phyloP scores from a whole-genome alignment of 2,797 vertebrate genomes.

The Xiphophorus birchmanni region DNA sequence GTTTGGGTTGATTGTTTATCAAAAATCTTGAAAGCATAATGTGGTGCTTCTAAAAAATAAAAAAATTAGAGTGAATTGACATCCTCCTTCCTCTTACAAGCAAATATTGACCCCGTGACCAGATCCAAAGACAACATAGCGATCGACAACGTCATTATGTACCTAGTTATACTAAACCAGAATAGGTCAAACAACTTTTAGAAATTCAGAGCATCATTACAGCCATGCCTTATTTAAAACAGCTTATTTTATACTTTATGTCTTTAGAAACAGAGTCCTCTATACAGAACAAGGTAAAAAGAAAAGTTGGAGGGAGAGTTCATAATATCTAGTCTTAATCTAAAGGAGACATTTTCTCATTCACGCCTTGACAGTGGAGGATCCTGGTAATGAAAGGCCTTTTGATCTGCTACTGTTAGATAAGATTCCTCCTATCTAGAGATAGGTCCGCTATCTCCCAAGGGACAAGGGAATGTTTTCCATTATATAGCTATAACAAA shows the following conservation, averaged over 20 bases:
- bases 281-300: slow-evolving; percentile 44
- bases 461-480: slow-evolving; percentile 51
- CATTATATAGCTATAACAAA: slow-evolving; percentile 13
- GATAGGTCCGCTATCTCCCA: slow-evolving; percentile 61
- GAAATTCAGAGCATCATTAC: slow-evolving; percentile 31
- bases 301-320: slow-evolving; percentile 52
- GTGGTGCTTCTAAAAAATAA: not conserved
- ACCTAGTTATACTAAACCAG: not conserved
- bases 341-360: slow-evolving; percentile 63
- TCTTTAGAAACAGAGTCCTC: slow-evolving; percentile 40
- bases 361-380: slow-evolving; percentile 49
- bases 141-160: not conserved
- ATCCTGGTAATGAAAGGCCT: slow-evolving; percentile 68
- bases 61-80: not conserved
- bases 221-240: slow-evolving; percentile 10
- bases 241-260: slow-evolving; percentile 67
- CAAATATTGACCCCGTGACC: not conserved
- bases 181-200: not conserved
- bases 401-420: slow-evolving; percentile 74
- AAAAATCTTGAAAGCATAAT: not conserved
- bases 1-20: not conserved
- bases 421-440: slow-evolving; percentile 66
- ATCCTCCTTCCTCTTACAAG: slow-evolving; percentile 6
- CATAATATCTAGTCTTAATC: slow-evolving; percentile 48
- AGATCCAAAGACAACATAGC: not conserved